Conservation (phyloP, 2,888 invertebrate genomes). For the Cosmorhoe ocellata region DNA sequence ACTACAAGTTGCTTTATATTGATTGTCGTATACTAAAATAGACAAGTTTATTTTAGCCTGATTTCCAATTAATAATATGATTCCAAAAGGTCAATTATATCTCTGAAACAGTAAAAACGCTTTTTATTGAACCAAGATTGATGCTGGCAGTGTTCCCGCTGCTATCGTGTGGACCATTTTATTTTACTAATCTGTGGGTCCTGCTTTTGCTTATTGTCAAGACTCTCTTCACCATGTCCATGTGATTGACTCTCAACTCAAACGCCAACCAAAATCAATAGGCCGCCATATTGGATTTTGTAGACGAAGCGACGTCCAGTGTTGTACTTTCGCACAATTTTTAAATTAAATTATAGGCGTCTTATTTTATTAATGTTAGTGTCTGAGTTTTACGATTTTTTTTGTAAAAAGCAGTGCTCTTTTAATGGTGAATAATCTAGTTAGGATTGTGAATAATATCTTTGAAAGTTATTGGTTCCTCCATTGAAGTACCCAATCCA, state of each 20-base stretch:
- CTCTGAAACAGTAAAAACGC: too few relatives aligned
- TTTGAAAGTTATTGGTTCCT: constrained; percentile 52
- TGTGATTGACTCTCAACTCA: constrained; percentile 34
- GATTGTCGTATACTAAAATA: too few relatives aligned
- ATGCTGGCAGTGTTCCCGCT: too few relatives aligned
- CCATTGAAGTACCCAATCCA: constrained; percentile 70
- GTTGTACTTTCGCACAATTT: constrained; percentile 54
- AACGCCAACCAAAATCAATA: background rate
- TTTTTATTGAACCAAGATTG: too few relatives aligned
- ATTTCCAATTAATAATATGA: too few relatives aligned
- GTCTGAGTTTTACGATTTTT: constrained; percentile 33
- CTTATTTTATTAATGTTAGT: background rate
- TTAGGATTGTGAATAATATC: constrained; percentile 26
- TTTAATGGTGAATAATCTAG: background rate
- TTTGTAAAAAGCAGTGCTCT: background rate
- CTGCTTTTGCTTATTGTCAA: too few relatives aligned
- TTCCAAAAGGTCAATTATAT: too few relatives aligned
- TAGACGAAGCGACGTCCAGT: constrained; percentile 42
- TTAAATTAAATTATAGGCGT: constrained; percentile 18
- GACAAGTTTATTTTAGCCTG: too few relatives aligned
- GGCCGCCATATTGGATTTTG: constrained; percentile 65
- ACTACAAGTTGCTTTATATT: too few relatives aligned
- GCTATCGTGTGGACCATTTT: too few relatives aligned
- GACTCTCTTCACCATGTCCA: too few relatives aligned
- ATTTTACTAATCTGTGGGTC: too few relatives aligned